Evolutionary conservation across 2,797 vertebrate species (phyloP), one percentile per base, ranked within the genome.

Genomic region (Pachyuromys duprasi): DNA sequence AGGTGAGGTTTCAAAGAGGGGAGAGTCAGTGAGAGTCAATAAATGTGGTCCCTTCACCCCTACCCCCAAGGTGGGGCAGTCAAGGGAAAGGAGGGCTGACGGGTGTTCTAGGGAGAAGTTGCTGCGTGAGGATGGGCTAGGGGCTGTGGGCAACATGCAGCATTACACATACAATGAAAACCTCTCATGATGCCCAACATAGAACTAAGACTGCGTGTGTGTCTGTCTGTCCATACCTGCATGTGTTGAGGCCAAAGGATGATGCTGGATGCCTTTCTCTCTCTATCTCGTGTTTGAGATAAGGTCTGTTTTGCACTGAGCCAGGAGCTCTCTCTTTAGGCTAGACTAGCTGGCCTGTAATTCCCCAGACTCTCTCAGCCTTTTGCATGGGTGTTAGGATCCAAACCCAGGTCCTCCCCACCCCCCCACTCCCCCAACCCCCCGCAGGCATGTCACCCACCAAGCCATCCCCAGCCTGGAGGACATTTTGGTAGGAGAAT

Each of bases 401-500:
- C 36, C 0, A 1, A 74, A 74, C n/a, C 18, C 24, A 42, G 49
- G 84, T 36, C 33, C 31, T 53, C 13, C 15, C 17, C n/a, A n/a
- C n/a, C 49, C 49, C 49, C 49, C 49, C 11, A 49, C n/a, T 28
- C 39, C 24, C 2, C 28, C 5, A 42, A 18, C 39, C 24, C 2
- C 28, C 5, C 31, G 49, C 42, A 69, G 36, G 14, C 2, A 8
- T n/a, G 53, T 55, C 45, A 11, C 45, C 63, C 42, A 15, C 20
- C 5, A 31, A 53, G 65, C 14, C 33, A 53, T 15, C 31, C 63
- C 31, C 63, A n/a, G 12, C 36, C 69, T 24, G 39, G n/a, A 62
- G 76, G 57, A 42, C 24, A 55, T 84, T 95, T 87, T 84, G 45
- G 76, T 84, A 33, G 79, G 91, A 84, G 42, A 36, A 62, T n/a